These are phyloP conservation scores for Dermolepida albohirtum DNA, from an alignment of 2,888 invertebrate species.

Conservation along the genomic window DNA sequence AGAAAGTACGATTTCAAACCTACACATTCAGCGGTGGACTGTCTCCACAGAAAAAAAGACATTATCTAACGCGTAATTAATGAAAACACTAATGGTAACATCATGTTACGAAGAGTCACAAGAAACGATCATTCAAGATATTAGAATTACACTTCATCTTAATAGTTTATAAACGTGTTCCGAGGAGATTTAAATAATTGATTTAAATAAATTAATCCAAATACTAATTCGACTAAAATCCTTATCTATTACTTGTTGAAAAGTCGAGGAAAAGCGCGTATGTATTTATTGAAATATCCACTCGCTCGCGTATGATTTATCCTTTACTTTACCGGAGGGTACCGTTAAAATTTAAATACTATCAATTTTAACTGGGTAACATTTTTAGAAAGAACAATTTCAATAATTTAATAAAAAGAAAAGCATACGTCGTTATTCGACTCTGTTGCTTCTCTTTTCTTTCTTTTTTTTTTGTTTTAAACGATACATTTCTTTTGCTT, in stretches of 20 bases:
- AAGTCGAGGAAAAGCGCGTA: background rate
- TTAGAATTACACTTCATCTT: too few species aligned
- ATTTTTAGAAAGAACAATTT: constrained; percentile 28
- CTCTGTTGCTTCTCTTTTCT: background rate
- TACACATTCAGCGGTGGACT: background rate
- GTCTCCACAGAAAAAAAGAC: too few species aligned
- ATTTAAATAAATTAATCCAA: constrained; percentile 16
- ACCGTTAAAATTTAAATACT: constrained; percentile 35
- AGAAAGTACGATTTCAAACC: background rate
- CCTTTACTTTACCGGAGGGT: background rate
- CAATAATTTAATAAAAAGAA: constrained; percentile 35
- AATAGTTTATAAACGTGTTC: background rate
- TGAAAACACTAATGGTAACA: too few species aligned
- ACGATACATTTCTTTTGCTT: constrained; percentile 29
- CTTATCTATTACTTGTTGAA: constrained; percentile 17
- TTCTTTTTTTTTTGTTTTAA: constrained; percentile 5
- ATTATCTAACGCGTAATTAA: too few species aligned
- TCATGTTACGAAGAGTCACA: too few species aligned
- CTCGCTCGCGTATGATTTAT: constrained; percentile 18
- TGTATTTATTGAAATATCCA: constrained; percentile 18
- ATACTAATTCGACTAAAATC: constrained; percentile 21
- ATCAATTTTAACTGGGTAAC: constrained; percentile 30
- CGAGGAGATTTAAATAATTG: constrained; percentile 13
- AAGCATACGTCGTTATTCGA: background rate
- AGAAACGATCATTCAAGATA: too few species aligned